Evolutionary conservation across 2,113 vertebrate genomes (phyloP).

Genomic region (Chaetodon trifascialis): DNA sequence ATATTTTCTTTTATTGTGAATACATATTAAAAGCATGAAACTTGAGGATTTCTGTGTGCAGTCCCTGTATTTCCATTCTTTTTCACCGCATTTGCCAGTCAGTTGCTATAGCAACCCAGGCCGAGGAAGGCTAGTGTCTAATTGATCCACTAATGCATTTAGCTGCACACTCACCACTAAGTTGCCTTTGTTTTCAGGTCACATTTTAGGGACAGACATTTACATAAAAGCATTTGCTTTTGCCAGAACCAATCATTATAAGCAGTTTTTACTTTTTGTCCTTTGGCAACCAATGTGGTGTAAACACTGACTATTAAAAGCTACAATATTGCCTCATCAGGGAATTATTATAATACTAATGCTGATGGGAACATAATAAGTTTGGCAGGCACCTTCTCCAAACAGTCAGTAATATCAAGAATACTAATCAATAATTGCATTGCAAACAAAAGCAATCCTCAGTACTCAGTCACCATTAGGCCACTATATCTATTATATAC

Average conservation of each 20-base stretch:
- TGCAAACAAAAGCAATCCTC: slow-evolving; percentile 72
- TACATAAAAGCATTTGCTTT: slow-evolving; percentile 97
- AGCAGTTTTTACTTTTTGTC: slow-evolving; percentile 91
- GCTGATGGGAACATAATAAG: slow-evolving; percentile 72
- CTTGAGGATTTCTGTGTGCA: slow-evolving; percentile 39
- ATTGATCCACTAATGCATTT: slow-evolving; percentile 99
- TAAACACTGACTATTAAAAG: slow-evolving; percentile 88
- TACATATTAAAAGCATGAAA: slow-evolving; percentile 42
- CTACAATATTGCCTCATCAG: slow-evolving; percentile 92
- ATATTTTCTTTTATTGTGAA: slow-evolving; percentile 44
- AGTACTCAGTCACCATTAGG: slow-evolving; percentile 53
- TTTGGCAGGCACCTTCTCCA: slow-evolving; percentile 72
- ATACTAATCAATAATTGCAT: slow-evolving; percentile 74
- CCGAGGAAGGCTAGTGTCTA: slow-evolving; percentile 92
- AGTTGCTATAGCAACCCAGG: slow-evolving; percentile 89
- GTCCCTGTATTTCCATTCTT: slow-evolving; percentile 86
- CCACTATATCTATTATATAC: slow-evolving; percentile 39
- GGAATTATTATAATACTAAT: slow-evolving; percentile 83
- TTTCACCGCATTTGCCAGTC: slow-evolving; percentile 87
- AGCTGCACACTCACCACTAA: slow-evolving; percentile 93
- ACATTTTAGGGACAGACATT: slow-evolving; percentile 93
- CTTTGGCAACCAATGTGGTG: slow-evolving; percentile 89
- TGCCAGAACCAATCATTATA: slow-evolving; percentile 94
- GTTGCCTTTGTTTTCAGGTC: slow-evolving; percentile 98
- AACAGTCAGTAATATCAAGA: slow-evolving; percentile 59